phyloP scores from a whole-genome alignment of 2,797 vertebrate species.

The Epinephelus awoara region DNA sequence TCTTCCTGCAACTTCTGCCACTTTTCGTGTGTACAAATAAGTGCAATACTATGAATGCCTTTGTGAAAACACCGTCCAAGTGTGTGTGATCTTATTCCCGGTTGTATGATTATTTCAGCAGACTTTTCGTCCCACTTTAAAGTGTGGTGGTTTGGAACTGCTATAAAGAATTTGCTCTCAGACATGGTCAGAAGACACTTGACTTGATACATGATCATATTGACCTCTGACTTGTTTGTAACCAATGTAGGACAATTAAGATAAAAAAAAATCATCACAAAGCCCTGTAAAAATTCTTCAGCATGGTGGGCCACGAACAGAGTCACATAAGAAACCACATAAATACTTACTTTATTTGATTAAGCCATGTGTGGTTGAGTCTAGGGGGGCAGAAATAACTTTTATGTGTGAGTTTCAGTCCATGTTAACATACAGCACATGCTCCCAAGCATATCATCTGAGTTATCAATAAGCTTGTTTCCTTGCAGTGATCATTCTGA shows the following conservation, averaged over 20 bases:
- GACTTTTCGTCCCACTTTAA: not conserved
- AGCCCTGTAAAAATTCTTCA: slow-evolving; percentile 19
- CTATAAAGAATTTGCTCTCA: not conserved
- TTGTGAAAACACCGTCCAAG: not conserved
- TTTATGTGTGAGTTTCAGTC: slow-evolving; percentile 10
- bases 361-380: slow-evolving; percentile 45
- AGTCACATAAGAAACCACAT: slow-evolving; percentile 43
- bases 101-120: not conserved
- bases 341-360: slow-evolving; percentile 43
- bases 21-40: not conserved
- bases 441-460: slow-evolving; percentile 12
- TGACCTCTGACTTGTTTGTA: not conserved
- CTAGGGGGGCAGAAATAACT: slow-evolving; percentile 33
- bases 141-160: not conserved
- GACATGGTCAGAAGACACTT: not conserved
- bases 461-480: slow-evolving; percentile 33
- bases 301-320: slow-evolving; percentile 18
- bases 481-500: slow-evolving; percentile 28
- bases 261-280: not conserved
- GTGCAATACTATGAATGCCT: not conserved
- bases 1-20: not conserved
- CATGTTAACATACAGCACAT: not conserved
- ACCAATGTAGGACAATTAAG: not conserved
- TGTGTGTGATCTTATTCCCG: not conserved
- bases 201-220: slow-evolving; percentile 8